Base-by-base conservation (phyloP, 2,797 vertebrate species). In the Xyrichtys novacula region DNA sequence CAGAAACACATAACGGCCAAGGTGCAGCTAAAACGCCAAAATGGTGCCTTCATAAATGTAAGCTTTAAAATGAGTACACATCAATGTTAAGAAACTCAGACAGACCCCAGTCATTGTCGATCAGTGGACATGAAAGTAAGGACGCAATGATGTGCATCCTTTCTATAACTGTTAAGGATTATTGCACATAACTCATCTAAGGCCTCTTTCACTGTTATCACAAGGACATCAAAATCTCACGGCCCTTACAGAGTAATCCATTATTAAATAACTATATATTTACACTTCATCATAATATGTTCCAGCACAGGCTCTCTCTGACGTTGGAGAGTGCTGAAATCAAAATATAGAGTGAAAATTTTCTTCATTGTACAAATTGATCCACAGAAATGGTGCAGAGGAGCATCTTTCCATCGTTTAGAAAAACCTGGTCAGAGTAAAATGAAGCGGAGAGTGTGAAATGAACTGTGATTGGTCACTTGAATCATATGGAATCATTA, bases 141-240 rank as follows among this genome's bases (percentile, higher is more conserved):
- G 57, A 73, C 54, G 26, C 49, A 38, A 68, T 12, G n/a, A 55
- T 7, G 44, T 23, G 34, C 66, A 57, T 44, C 69, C 52, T 76
- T 22, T n/a, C n/a, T 49, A 80, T 54, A 62, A 76, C 70, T 63
- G 12, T 52, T 43, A 65, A 58, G 66, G 60, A 87, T 92, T 94
- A 94, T 94, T 95, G 93, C 92, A 94, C 92, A 88, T 68, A 36
- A 86, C 89, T 93, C 88, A 84, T 87, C 87, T 90, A 94, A 94
- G 92, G 92, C 93, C 92, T 92, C 87, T 86, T 74, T 56, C 32
- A 75, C 80, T 42, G 58, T 72, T 25, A 85, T 80, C 81, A 84
- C 56, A 52, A 69, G 50, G 80, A 73, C 62, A 81, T 58, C 76
- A 71, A 74, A 66, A 76, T 25, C 61, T 60, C 58, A 80, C 71